Percentiles rank a stretch among this genome's conserved stretches.
phyloP scores from a whole-genome alignment of 2,113 vertebrate species.

The Colaptes auratus region DNA sequence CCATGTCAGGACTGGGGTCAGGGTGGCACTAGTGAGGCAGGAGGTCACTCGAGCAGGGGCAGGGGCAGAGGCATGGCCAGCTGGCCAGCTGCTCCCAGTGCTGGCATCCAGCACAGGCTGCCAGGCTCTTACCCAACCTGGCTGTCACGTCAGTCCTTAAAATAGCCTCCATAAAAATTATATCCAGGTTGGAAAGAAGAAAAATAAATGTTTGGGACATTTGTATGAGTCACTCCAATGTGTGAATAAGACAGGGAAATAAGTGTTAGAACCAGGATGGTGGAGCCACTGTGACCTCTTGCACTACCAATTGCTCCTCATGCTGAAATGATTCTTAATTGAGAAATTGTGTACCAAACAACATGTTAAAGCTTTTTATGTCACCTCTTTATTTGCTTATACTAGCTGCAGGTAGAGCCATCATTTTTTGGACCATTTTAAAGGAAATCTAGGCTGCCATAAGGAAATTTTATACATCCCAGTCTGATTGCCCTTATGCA shows the following conservation, averaged over 20 bases:
- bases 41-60: no score
- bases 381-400: background rate
- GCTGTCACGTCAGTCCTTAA: background rate
- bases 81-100: background rate
- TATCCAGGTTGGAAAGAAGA: background rate
- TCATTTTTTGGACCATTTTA: background rate
- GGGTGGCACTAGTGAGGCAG: background rate
- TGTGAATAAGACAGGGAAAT: background rate
- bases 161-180: background rate
- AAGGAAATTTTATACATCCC: background rate
- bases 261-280: fast-evolving
- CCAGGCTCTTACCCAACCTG: fast-evolving
- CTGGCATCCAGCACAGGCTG: background rate
- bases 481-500: background rate
- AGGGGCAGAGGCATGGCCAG: background rate
- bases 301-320: background rate
- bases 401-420: background rate
- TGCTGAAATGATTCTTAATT: background rate
- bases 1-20: background rate
- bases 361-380: background rate
- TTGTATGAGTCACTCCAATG: background rate
- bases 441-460: background rate
- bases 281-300: background rate
- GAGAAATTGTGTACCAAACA: background rate
- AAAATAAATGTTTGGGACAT: background rate